These are phyloP conservation scores for Drosophila pallidifrons DNA, from an alignment of 1,140 invertebrate species.

Conservation along the genomic window DNA sequence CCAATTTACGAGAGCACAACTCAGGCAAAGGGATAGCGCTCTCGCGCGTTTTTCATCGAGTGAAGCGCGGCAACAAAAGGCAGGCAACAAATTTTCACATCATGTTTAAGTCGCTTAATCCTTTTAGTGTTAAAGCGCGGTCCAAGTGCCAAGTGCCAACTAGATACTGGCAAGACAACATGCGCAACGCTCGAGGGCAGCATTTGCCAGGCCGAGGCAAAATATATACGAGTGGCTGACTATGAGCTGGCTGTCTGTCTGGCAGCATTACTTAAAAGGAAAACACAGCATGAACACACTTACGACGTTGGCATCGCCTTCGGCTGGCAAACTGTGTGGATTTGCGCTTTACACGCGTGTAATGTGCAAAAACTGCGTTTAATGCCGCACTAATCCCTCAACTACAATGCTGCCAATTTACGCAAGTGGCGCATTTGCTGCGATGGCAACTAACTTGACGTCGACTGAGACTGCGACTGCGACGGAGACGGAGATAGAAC, in stretches of 20 bases:
- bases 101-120: slow-evolving; percentile 79
- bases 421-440: slow-evolving; percentile 68
- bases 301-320: slow-evolving; percentile 25
- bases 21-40: slow-evolving; percentile 4
- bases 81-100: slow-evolving; percentile 79
- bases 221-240: slow-evolving; percentile 14
- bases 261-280: slow-evolving; percentile 71
- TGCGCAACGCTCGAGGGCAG: slow-evolving; percentile 22
- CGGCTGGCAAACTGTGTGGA: slow-evolving; percentile 64
- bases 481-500: not conserved
- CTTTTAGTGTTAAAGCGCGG: slow-evolving; percentile 75
- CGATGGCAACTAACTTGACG: slow-evolving; percentile 27
- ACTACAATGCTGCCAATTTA: slow-evolving; percentile 83
- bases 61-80: slow-evolving; percentile 37
- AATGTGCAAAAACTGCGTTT: slow-evolving; percentile 83
- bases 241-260: slow-evolving; percentile 36
- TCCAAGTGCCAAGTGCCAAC: slow-evolving; percentile 76
- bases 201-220: not conserved
- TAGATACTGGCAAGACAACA: slow-evolving; percentile 61
- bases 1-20: slow-evolving; percentile 57
- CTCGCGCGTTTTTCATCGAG: slow-evolving; percentile 36
- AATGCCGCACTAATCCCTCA: slow-evolving; percentile 82
- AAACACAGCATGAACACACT: slow-evolving; percentile 30
- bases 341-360: slow-evolving; percentile 82
- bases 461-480: slow-evolving; percentile 23